Evolutionary conservation across 2,888 invertebrate species (phyloP), one percentile per base, ranked within the genome.

Genomic region (Harmothoe impar): DNA sequence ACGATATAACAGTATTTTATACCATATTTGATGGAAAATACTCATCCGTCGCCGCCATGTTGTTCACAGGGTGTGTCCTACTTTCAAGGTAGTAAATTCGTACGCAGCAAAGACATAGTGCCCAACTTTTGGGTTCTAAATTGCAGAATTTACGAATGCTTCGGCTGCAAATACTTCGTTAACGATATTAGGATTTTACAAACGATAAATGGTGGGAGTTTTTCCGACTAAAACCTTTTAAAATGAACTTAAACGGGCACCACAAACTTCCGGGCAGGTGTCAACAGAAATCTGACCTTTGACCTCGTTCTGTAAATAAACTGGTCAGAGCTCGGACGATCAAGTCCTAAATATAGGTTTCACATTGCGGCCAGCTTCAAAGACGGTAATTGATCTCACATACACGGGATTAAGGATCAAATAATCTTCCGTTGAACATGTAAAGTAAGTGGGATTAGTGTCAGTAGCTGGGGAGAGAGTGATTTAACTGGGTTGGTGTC

Each of bases 61-160:
- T 86, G 86, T 86, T 86, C 86, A 56, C 86, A 54, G 54, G 54
- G 86, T 86, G 86, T 86, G 86, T 86, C 54, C 86, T 86, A 86
- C 86, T 86, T 86, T 86, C 86, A 12, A 51, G 20, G 17, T 25
- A 54, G 52, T 56, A 52, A 31, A 86, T 86, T 25, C 15, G 0
- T 86, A 33, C 86, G 86, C 86, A 15, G 17, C 51, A n/a, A 23
- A 86, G 23, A 86, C 23, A 86, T 86, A 81, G 81, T 81, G 3
- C 33, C 20, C 0, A 43, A 35, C 7, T 81, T 20, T 35, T 35
- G 0, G 20, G 0, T 20, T 17, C 15, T 35, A 17, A 23, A 81
- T 77, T 77, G 25, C 77, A 77, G 62, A 62, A 12, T 7, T 62
- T 3, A 62, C 5, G 25, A 77, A 77, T 31, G 25, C 29, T 77